phyloP scores from a whole-genome alignment of 1,140 invertebrate genomes.

The Drepana arcuata region DNA sequence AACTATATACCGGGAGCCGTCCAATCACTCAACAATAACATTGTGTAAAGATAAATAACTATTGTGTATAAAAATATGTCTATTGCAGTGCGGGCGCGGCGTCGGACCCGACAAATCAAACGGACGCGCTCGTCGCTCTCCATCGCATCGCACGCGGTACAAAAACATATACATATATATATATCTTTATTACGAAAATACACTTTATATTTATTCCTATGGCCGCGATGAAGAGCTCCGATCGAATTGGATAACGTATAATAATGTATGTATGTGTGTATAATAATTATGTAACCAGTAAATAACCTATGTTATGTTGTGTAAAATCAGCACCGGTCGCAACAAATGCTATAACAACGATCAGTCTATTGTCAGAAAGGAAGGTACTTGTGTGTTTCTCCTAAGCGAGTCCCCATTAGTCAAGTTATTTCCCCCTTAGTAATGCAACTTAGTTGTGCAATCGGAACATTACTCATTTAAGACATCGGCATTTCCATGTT shows the following conservation, averaged over 20 bases:
- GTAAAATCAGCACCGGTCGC: slow-evolving; percentile 69
- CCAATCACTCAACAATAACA: slow-evolving; percentile 66
- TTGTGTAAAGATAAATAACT: slow-evolving; percentile 68
- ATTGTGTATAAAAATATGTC: slow-evolving; percentile 70
- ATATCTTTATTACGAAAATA: slow-evolving; percentile 63
- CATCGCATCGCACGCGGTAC: slow-evolving; percentile 33
- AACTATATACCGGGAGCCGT: slow-evolving; percentile 67
- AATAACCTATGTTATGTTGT: slow-evolving; percentile 59
- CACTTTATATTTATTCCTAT: slow-evolving; percentile 32
- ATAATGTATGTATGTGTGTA: slow-evolving; percentile 57
- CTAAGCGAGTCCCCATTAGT: slow-evolving; percentile 42
- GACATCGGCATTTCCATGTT: no score
- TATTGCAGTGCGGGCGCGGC: slow-evolving; percentile 36
- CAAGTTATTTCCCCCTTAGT: slow-evolving; percentile 6
- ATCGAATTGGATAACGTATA: slow-evolving; percentile 46
- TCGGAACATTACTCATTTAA: no score
- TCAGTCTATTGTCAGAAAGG: slow-evolving; percentile 71
- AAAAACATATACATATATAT: no score
- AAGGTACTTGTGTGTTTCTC: slow-evolving; percentile 46
- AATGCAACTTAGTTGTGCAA: neutral
- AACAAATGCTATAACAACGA: slow-evolving; percentile 69
- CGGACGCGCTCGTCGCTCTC: slow-evolving; percentile 30
- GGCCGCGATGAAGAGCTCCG: slow-evolving; percentile 28
- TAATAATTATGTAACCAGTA: slow-evolving; percentile 61
- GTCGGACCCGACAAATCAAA: slow-evolving; percentile 50